Evolutionary conservation across 2,888 invertebrate genomes (phyloP), one percentile per base, ranked within the genome.

Genomic region (Heliconius ethilla): DNA sequence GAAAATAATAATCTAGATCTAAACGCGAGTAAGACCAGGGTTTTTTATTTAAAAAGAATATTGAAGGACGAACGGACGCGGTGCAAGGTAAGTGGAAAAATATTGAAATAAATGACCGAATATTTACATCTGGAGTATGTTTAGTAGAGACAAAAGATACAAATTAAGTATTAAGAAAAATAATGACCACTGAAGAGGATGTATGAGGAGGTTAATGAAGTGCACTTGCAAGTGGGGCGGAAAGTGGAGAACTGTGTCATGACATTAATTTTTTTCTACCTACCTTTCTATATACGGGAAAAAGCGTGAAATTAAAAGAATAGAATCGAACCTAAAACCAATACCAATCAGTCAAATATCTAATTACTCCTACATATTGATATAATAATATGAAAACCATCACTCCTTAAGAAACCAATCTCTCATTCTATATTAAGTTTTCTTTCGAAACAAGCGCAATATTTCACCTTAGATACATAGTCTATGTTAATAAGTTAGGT

Each of bases 401-500:
- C 15, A 33, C 9, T 55, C 22, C 51, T 59, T 15, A 72, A 40
- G 22, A 37, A 40, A 37, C 3, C 27, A 27, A n/a, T 45, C 3
- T 40, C 80, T 83, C 81, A 45, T 65, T 63, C 45, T 27, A 45
- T 63, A 62, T 27, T 65, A 27, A n/a, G 22, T 72, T 51, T 55
- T 55, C 55, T 55, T 72, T 51, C 5, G 22, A 13, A 74, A 45
- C 40, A 63, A 27, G 22, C 63, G 7, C 51, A 18, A 74, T 74
- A 74, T 65, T 29, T 74, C 63, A 74, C 25, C 2, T 40, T 25
- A 45, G 40, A 65, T 74, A 74, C 63, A 74, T 74, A 29, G 74
- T 40, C 86, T 85, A 83, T 85, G 85, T 87, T 90, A 89, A 90
- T 89, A 87, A 88, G 85, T 84, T 85, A 83, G 84, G 87, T 81